Evolutionary conservation across 1,140 invertebrate species (phyloP), one percentile per base, ranked within the genome.

Genomic region (Heterodera schachtii): DNA sequence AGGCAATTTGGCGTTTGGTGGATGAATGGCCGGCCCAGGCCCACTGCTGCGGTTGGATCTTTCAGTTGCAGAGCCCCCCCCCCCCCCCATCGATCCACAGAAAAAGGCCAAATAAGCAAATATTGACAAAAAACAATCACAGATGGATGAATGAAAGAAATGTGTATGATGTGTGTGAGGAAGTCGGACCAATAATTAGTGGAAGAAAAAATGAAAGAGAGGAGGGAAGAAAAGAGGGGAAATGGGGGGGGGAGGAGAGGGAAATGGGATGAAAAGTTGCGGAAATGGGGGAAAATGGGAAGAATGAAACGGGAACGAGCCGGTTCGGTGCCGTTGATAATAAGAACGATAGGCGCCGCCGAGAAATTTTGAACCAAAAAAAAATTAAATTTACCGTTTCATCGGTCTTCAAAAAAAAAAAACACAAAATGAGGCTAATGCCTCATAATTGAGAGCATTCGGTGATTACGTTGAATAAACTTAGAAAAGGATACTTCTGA

Each of bases 91-190:
- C 69, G 8, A 2, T 46, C 69, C 69, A 71, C 19, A 19, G 31
- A 21, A 71, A 43, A n/a, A 31, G 41, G 41, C 69, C 69, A 71
- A 71, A 71, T 71, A 43, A 71, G 69, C 69, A 71, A 71, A 71
- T 46, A 71, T 46, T 71, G 69, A 46, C 8, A 71, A 46, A 71
- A 41, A 71, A 71, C 44, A 46, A 71, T 43, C 31, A 11, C 4
- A 19, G 69, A 71, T 43, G 69, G 31, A 41, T 41, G 67, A 69
- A 46, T 41, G 69, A 31, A 52, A 8, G 49, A 31, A 46, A 31
- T 31, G 31, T 41, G 21, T 19, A 5, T 43, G 44, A 41, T 46
- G 69, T 7, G 16, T 43, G 41, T 7, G 43, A 4, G 69, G 69
- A 41, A 71, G 44, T 71, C 43, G 69, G 69, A n/a, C 69, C 31